Conservation (phyloP, 2,888 invertebrate species). For the Volucella zonaria region DNA sequence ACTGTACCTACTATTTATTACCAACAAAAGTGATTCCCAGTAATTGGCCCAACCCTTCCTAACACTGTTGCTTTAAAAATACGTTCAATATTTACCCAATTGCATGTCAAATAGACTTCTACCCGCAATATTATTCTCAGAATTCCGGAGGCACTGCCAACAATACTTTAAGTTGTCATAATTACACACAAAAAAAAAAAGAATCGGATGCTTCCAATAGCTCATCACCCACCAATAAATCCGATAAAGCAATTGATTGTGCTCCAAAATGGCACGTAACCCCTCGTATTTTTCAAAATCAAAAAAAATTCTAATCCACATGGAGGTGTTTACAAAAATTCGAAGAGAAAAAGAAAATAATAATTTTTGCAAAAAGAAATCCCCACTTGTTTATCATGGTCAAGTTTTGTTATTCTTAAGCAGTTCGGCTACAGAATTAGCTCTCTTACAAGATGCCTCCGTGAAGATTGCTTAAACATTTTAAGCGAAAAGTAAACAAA, state of each 20-base stretch:
- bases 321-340: conserved; percentile 42
- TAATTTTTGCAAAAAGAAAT: background rate
- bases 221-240: conserved; percentile 53
- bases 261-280: background rate
- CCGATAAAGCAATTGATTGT: conserved; percentile 49
- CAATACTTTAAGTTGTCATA: conserved; percentile 32
- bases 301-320: background rate
- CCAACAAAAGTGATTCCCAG: too few relatives aligned
- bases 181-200: conserved; percentile 11
- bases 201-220: conserved; percentile 37
- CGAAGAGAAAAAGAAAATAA: background rate
- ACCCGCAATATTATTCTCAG: conserved; percentile 6
- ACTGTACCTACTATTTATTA: too few relatives aligned
- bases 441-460: background rate
- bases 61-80: too few relatives aligned
- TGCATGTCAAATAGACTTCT: background rate
- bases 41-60: too few relatives aligned
- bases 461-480: conserved; percentile 16
- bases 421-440: conserved; percentile 11
- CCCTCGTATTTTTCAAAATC: background rate
- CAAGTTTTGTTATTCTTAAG: conserved; percentile 46
- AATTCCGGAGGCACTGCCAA: conserved; percentile 27
- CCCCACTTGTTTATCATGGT: conserved; percentile 45
- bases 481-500: conserved; percentile 7
- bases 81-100: background rate